phyloP scores from a whole-genome alignment of 2,888 invertebrate species.

The Panopea generosa region DNA sequence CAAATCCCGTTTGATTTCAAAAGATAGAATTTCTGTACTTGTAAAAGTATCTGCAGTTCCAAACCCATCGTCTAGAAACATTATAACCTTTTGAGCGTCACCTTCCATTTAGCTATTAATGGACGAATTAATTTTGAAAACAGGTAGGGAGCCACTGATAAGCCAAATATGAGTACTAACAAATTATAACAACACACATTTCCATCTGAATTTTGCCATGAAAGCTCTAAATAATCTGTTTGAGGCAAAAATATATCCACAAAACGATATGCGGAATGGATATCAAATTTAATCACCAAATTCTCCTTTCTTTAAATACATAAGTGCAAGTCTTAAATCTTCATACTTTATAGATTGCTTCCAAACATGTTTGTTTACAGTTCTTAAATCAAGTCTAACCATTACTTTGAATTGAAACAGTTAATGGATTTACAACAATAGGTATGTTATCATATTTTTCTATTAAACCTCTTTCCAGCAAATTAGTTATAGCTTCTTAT shows the following conservation, averaged over 20 bases:
- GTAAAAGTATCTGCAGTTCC: conserved; percentile 21
- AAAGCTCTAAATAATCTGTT: conserved; percentile 26
- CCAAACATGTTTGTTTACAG: conserved; percentile 5
- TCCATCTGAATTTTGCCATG: conserved; percentile 14
- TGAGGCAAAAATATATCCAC: conserved; percentile 24
- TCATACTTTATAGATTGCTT: conserved; percentile 43
- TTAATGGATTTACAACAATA: no score
- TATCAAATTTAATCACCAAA: conserved; percentile 32
- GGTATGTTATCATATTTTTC: no score
- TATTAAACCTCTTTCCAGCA: background rate
- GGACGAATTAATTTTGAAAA: conserved; percentile 46
- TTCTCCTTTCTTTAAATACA: conserved; percentile 13
- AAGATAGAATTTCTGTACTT: conserved; percentile 5
- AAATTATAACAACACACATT: conserved; percentile 27
- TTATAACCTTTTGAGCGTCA: conserved; percentile 38
- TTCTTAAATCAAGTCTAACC: no score
- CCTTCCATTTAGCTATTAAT: conserved; percentile 43
- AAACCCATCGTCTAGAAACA: conserved; percentile 56
- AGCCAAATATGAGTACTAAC: conserved; percentile 41
- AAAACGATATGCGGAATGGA: conserved; percentile 33
- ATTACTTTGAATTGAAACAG: no score
- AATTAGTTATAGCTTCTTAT: background rate
- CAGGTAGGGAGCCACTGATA: conserved; percentile 36
- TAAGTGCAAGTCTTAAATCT: conserved; percentile 37
- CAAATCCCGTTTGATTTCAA: conserved; percentile 25